These are phyloP conservation scores for Eudyptes chrysolophus DNA, from an alignment of 2,113 vertebrate genomes.

Conservation along the genomic window DNA sequence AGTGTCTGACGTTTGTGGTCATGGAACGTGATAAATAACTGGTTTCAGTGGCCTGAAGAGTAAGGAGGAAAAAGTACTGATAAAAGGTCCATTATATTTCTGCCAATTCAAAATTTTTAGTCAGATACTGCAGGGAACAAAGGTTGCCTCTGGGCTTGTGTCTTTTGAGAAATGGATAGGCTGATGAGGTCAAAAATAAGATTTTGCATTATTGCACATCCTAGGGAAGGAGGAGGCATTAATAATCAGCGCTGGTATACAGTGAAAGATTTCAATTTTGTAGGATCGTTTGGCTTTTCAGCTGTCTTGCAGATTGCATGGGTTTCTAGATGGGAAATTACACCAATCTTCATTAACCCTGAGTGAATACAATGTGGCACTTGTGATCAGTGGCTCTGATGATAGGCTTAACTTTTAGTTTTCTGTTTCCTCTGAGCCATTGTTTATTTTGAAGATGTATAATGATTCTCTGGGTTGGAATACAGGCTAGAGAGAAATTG, in stretches of 20 bases:
- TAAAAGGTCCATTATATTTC: not conserved
- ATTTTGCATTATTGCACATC: not conserved
- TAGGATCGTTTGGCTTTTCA: not conserved
- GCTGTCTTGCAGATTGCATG: not conserved
- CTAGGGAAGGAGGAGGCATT: not conserved
- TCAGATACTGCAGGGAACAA: not conserved
- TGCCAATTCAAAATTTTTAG: not conserved
- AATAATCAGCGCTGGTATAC: not conserved
- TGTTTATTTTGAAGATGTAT: not conserved
- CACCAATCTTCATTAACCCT: not conserved
- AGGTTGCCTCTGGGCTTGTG: not conserved
- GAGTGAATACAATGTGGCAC: not conserved
- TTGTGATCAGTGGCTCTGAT: not conserved
- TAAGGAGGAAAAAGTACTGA: not conserved
- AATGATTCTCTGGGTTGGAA: not conserved
- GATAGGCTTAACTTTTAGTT: not conserved
- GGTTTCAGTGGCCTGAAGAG: not conserved
- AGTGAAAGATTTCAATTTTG: not conserved
- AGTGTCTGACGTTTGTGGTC: not conserved
- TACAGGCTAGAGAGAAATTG: not conserved
- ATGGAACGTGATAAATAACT: not conserved
- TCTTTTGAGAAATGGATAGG: not conserved
- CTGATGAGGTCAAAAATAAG: not conserved
- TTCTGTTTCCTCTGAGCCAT: not conserved
- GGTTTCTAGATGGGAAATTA: not conserved